These are phyloP conservation scores for Spodoptera litura DNA, from an alignment of 1,140 invertebrate genomes.

Conservation along the genomic window DNA sequence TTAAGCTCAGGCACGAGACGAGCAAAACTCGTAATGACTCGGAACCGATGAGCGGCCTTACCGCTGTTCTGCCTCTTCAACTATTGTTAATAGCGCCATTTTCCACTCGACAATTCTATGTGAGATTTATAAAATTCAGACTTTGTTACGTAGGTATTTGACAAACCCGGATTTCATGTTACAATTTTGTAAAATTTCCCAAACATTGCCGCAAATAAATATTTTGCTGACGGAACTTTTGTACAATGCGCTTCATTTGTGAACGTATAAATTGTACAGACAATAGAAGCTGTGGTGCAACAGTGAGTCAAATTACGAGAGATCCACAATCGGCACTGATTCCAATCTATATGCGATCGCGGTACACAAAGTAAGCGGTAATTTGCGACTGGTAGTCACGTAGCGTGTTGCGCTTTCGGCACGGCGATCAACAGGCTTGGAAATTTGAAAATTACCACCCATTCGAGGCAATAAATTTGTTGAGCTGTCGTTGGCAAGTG, in stretches of 20 bases:
- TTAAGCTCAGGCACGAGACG: conserved; percentile 61
- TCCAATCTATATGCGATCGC: conserved; percentile 43
- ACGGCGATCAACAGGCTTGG: conserved; percentile 78
- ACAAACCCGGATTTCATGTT: conserved; percentile 13
- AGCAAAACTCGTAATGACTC: conserved; percentile 78
- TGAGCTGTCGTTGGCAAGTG: conserved; percentile 82
- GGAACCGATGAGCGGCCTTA: conserved; percentile 67
- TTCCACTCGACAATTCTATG: conserved; percentile 39
- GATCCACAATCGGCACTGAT: conserved; percentile 44
- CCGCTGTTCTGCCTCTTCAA: conserved; percentile 57
- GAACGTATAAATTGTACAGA: conserved; percentile 42
- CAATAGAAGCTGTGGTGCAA: conserved; percentile 34
- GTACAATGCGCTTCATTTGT: conserved; percentile 34
- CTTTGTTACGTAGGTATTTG: conserved; percentile 24
- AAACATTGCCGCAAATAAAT: conserved; percentile 5
- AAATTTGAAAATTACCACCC: conserved; percentile 81
- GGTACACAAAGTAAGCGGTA: conserved; percentile 57
- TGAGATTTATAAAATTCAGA: conserved; percentile 30
- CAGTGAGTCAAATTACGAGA: conserved; percentile 39
- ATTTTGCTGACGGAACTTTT: conserved; percentile 17
- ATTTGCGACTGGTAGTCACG: conserved; percentile 54
- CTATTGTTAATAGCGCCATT: conserved; percentile 48
- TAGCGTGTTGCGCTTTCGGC: conserved; percentile 55
- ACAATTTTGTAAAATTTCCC: conserved; percentile 21
- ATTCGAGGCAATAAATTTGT: conserved; percentile 81